Conservation (phyloP, 2,888 invertebrate genomes). For the Caenorhabditis sinica region DNA sequence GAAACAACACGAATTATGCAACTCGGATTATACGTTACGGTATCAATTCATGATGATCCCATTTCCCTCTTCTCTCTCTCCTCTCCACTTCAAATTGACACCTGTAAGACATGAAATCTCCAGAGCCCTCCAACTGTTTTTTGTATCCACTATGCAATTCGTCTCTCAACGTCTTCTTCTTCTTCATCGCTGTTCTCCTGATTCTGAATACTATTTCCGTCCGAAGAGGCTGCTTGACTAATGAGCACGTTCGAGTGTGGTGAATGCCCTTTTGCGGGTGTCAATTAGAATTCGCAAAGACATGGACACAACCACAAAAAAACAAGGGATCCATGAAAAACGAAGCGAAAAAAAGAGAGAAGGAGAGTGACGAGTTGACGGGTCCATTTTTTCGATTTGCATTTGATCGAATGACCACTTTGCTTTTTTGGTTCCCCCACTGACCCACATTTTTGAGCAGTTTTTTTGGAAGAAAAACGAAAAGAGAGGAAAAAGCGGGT, state of each 20-base stretch:
- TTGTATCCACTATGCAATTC: conserved; percentile 43
- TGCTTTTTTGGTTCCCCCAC: conserved; percentile 3
- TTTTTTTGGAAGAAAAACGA: conserved; percentile 5
- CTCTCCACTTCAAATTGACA: conserved; percentile 62
- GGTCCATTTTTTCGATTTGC: conserved; percentile 41
- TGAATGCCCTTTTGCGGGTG: conserved; percentile 59
- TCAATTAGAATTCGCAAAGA: conserved; percentile 59
- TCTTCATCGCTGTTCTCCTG: not conserved
- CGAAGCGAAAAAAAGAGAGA: conserved; percentile 2
- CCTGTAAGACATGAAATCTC: conserved; percentile 45
- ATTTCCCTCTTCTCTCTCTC: not conserved
- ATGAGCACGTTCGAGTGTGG: conserved; percentile 49
- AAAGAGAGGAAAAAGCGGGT: too few species aligned
- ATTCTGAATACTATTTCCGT: conserved; percentile 19
- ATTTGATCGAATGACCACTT: conserved; percentile 46
- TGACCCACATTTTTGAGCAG: conserved; percentile 57
- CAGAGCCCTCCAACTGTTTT: conserved; percentile 44
- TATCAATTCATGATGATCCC: conserved; percentile 54
- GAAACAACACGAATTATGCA: conserved; percentile 31
- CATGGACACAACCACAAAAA: conserved; percentile 22
- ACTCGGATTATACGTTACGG: conserved; percentile 30
- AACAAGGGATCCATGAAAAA: conserved; percentile 21
- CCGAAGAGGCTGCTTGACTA: conserved; percentile 38
- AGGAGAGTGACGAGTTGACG: conserved; percentile 47
- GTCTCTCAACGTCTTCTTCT: conserved; percentile 24